A percentile compares a stretch with the other conserved stretches of the same genome.
Evolutionary conservation across 2,797 vertebrate genomes (phyloP).

Genomic region (Dryobates pubescens): DNA sequence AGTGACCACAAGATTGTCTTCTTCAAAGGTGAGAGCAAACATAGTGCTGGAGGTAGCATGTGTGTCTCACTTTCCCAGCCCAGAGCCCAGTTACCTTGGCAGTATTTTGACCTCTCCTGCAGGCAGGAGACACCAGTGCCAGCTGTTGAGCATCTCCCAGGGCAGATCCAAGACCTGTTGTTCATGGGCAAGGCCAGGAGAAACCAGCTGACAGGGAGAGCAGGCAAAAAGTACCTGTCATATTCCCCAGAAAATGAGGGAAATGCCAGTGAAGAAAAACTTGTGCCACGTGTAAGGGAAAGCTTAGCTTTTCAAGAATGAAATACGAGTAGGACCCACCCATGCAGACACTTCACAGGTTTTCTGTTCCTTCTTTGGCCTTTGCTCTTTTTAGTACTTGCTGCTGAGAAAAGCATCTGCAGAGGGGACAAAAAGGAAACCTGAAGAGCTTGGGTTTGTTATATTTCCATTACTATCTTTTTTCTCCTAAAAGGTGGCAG

Average conservation of each 20-base stretch:
- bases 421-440: neutral
- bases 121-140: neutral
- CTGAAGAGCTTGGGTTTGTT: neutral
- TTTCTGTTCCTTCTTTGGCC: neutral
- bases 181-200: neutral
- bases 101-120: neutral
- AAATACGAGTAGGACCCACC: neutral
- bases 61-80: accelerated
- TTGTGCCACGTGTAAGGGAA: neutral
- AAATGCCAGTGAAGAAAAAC: neutral
- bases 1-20: slow-evolving; percentile 96
- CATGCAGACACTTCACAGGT: accelerated
- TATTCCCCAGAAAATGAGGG: neutral
- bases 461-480: neutral
- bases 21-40: slow-evolving; percentile 87
- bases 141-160: accelerated
- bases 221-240: neutral
- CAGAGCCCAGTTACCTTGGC: neutral
- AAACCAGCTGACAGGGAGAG: neutral
- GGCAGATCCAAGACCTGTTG: neutral
- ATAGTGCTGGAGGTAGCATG: accelerated
- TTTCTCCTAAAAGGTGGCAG: neutral
- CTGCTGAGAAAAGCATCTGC: neutral
- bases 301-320: neutral
- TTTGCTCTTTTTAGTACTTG: neutral